phyloP scores from a whole-genome alignment of 2,113 vertebrate species.

The Tichodroma muraria region DNA sequence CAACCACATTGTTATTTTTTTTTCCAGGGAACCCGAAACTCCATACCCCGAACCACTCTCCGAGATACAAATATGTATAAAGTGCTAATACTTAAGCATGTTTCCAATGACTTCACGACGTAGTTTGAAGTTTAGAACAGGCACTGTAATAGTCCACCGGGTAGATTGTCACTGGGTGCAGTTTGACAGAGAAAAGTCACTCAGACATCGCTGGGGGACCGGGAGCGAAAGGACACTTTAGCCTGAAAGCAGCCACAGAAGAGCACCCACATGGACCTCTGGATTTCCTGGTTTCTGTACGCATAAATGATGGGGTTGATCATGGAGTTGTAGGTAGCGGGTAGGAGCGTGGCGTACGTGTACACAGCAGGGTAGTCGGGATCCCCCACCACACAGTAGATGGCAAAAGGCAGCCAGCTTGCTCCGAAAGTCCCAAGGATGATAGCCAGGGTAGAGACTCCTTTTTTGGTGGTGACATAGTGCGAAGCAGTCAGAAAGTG shows the following conservation, averaged over 20 bases:
- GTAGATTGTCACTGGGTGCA: slow-evolving; percentile 62
- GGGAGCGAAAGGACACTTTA: slow-evolving; percentile 85
- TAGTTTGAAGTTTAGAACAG: slow-evolving; percentile 64
- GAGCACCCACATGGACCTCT: slow-evolving; percentile 89
- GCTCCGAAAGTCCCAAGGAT: slow-evolving; percentile 94
- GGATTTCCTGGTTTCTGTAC: slow-evolving; percentile 94
- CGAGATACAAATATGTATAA: slow-evolving; percentile 79
- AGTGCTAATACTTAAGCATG: slow-evolving; percentile 82
- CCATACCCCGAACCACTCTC: slow-evolving; percentile 54
- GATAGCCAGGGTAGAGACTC: slow-evolving; percentile 91
- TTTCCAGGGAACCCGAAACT: slow-evolving; percentile 68
- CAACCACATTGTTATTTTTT: slow-evolving; percentile 66
- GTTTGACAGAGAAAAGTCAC: slow-evolving; percentile 17
- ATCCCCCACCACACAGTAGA: slow-evolving; percentile 92
- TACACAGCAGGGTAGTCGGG: slow-evolving; percentile 86
- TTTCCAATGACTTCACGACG: slow-evolving; percentile 62
- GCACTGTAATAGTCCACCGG: slow-evolving; percentile 67
- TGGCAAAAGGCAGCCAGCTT: slow-evolving; percentile 97
- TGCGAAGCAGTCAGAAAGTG: slow-evolving; percentile 93
- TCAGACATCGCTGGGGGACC: slow-evolving; percentile 95
- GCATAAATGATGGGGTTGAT: slow-evolving; percentile 99
- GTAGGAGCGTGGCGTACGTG: slow-evolving; percentile 92
- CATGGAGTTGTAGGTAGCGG: slow-evolving; percentile 98
- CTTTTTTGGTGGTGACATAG: slow-evolving; percentile 92
- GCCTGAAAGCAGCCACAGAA: slow-evolving; percentile 92